phyloP scores from a whole-genome alignment of 2,113 vertebrate species.

The Coracopsis vasa region DNA sequence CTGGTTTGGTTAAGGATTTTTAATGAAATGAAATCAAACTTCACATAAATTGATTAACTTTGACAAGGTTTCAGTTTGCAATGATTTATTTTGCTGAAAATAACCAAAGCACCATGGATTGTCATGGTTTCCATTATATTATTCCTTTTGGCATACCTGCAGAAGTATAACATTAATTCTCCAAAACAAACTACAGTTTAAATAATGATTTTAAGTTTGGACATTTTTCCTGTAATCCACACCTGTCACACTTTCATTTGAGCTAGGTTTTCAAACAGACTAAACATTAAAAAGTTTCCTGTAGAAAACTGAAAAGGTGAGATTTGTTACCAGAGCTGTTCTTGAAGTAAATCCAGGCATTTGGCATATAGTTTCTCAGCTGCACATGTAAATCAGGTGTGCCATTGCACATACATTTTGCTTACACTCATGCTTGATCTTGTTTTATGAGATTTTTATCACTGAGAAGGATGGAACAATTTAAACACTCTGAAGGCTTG shows the following conservation, averaged over 20 bases:
- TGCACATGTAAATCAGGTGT: not conserved
- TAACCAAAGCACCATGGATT: not conserved
- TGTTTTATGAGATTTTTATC: not conserved
- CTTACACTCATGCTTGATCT: not conserved
- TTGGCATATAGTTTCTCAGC: not conserved
- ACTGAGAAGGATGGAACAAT: not conserved
- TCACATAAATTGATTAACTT: not conserved
- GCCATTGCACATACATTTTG: not conserved
- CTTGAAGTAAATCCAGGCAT: not conserved
- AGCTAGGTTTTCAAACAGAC: not conserved
- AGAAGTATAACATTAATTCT: not conserved
- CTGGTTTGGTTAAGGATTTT: not conserved
- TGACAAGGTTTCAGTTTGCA: not conserved
- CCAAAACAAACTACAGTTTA: not conserved
- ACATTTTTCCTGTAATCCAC: not conserved
- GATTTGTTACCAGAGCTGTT: not conserved
- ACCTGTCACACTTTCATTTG: not conserved
- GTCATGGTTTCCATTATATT: not conserved
- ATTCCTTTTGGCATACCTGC: not conserved
- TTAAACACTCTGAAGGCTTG: not conserved
- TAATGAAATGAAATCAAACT: not conserved
- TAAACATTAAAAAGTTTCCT: not conserved
- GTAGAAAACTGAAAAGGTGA: not conserved
- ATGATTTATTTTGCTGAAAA: not conserved
- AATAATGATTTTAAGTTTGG: not conserved